Conservation (phyloP, 2,113 vertebrate species). For the Pyxicephalus adspersus region DNA sequence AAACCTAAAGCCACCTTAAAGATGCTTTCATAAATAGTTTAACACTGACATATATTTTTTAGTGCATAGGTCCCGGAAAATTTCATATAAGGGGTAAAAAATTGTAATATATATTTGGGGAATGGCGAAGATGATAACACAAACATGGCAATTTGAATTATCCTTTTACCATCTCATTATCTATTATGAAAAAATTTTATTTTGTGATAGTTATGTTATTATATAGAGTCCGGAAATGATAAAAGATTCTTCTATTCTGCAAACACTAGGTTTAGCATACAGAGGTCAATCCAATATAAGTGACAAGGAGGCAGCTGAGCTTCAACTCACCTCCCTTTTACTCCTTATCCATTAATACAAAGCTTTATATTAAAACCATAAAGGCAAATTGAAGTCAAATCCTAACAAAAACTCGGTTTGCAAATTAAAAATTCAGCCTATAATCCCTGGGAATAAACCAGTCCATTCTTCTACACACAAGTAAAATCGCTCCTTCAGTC, state of each 20-base stretch:
- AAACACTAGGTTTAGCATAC: not conserved
- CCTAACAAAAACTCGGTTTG: conserved; percentile 47
- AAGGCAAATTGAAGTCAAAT: conserved; percentile 49
- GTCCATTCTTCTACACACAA: conserved; percentile 9
- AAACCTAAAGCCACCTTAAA: no score
- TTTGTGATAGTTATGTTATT: not conserved
- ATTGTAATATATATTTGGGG: no score
- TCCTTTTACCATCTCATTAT: no score
- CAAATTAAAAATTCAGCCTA: conserved; percentile 47
- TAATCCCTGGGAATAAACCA: conserved; percentile 19
- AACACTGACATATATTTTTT: no score
- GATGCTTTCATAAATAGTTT: no score
- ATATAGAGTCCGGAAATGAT: not conserved
- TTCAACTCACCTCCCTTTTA: not conserved
- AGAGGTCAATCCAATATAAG: conserved; percentile 19
- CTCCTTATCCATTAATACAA: conserved; percentile 36
- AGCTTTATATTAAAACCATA: conserved; percentile 53
- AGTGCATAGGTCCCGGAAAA: no score
- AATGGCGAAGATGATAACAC: no score
- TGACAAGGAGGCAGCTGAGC: conserved; percentile 15
- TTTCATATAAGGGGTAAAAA: no score
- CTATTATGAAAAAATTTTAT: no score
- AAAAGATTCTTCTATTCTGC: not conserved
- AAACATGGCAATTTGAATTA: no score
- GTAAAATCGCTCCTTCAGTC: conserved; percentile 2